Base-by-base conservation (phyloP, 2,113 vertebrate species). In the Ptilonorhynchus violaceus region DNA sequence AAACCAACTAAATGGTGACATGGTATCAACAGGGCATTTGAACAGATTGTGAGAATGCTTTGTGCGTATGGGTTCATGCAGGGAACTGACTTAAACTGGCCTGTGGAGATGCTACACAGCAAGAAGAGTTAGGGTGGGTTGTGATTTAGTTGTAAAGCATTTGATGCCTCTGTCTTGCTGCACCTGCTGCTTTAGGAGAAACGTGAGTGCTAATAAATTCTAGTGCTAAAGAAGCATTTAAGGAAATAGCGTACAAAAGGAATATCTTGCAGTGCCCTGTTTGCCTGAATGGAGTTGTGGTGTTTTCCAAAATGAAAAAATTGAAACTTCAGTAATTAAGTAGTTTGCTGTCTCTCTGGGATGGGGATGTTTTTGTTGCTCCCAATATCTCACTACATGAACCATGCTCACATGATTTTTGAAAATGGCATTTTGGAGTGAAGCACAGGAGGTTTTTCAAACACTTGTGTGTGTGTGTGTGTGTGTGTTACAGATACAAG, bases 401-500 rank as follows among this genome's bases (percentile, higher is more conserved):
- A 86, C 75, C 15, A 2, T 6, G 41, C 31, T 47, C 19, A 4
- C 12, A 1, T 23, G 24, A 12, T 79, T 47, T 60, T 82, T 80
- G 37, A 67, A 90, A 87, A 33, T 22, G 16, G 9, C 2, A 0
- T 75, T 77, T 77, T 78, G 50, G 41, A 62, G 59, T 39, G 44
- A 72, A 56, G 35, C 49, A 4, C 2, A 1, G 23, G 13, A 37
- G 10, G 3, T 49, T 60, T 88, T 79, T 46, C 17, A 47, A 35
- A 46, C 80, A 35, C 10, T 18, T 37, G 4, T 76, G 46, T 76
- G 10, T 47, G 46, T 75, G 10, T 47, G 46, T 47, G 46, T 50
- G 50, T 81, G 9, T 97, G 74, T 95, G 92, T 97, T 93, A 31
- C 98, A 99, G 99, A 99, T 96, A 99, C 99, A 85, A 99, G 99